Base-by-base conservation (phyloP, 2,113 vertebrate species). In the Brachyhypopomus occidentalis region DNA sequence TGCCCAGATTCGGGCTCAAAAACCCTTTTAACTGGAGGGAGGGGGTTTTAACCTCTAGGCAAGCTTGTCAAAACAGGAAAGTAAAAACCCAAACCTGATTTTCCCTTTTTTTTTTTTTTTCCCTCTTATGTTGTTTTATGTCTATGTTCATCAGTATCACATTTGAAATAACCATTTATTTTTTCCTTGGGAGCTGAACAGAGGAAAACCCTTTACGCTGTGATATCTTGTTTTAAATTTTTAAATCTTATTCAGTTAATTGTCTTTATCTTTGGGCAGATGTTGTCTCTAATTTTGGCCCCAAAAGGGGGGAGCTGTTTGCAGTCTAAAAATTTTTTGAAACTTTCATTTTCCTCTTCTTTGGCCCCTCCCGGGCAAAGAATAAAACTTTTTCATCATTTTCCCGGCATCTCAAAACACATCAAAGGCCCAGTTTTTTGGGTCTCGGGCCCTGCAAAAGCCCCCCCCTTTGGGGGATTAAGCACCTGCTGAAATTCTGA, bases 131-230 rank as follows among this genome's bases (percentile, higher is more conserved):
- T 16, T 23, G 72, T 41, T 41, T 23, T 17, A 12, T n/a, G 59
- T 52, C 38, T 27, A 12, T 59, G 25, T 27, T 25, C 20, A n/a
- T 59, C 20, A 9, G 1, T 27, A 17, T 14, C 52, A n/a, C 30
- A 23, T 25, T 17, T 34, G 36, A 25, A 19, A 30, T 22, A 63
- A 27, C 27, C 34, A 3, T 41, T 58, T 2, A 23, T 76, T 45
- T 5, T 45, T 77, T 22, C 60, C 6, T n/a, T n/a, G n/a, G 38
- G 12, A 30, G 45, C 22, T 4, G 19, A 52, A 62, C 58, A 45
- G 74, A 76, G 23, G 59, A 77, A 77, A 64, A 52, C 7, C 8
- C 38, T 64, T 77, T 48, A 30, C 19, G 25, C 75, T 64, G 75
- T 23, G 12, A 11, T 20, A 52, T 45, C 20, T 12, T 70, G 9